phyloP scores from a whole-genome alignment of 2,113 vertebrate genomes.

The Hippoglossus stenolepis region DNA sequence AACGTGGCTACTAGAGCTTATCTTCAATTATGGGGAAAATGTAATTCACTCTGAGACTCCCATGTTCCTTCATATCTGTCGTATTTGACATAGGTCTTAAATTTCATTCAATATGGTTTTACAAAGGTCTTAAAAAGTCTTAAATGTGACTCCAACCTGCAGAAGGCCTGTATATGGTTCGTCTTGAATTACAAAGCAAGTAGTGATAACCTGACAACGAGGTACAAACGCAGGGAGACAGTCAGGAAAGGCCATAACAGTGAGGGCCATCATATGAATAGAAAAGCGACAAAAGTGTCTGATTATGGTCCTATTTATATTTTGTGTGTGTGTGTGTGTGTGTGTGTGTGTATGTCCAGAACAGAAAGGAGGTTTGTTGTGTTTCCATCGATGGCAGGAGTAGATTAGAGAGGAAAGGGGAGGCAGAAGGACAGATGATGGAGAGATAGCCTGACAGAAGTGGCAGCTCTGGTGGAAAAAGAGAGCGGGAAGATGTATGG shows the following conservation, averaged over 20 bases:
- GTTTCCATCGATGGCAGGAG: slow-evolving; percentile 58
- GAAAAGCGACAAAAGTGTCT: slow-evolving; percentile 41
- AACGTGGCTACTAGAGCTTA: too few species aligned
- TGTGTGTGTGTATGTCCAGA: neutral
- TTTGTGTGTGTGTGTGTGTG: too few species aligned
- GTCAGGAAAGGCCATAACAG: slow-evolving; percentile 33
- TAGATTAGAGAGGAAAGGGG: slow-evolving; percentile 64
- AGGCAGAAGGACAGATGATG: slow-evolving; percentile 71
- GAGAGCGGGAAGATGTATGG: slow-evolving; percentile 73
- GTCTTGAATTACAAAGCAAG: slow-evolving; percentile 1
- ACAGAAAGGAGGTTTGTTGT: slow-evolving; percentile 52
- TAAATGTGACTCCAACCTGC: too few species aligned
- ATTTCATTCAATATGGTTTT: too few species aligned
- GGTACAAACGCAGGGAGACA: slow-evolving; percentile 7
- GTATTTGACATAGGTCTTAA: too few species aligned
- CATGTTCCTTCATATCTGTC: too few species aligned
- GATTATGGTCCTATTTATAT: slow-evolving; percentile 31
- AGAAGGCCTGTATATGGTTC: neutral
- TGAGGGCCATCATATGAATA: slow-evolving; percentile 46
- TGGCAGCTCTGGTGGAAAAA: slow-evolving; percentile 56
- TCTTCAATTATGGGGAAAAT: too few species aligned
- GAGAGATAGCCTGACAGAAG: slow-evolving; percentile 72
- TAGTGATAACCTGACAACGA: neutral
- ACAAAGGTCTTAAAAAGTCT: too few species aligned
- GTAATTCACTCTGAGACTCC: too few species aligned